Percentiles rank a stretch among this genome's conserved stretches.
phyloP scores from a whole-genome alignment of 1,140 invertebrate genomes.

The Drosophila sp. region DNA sequence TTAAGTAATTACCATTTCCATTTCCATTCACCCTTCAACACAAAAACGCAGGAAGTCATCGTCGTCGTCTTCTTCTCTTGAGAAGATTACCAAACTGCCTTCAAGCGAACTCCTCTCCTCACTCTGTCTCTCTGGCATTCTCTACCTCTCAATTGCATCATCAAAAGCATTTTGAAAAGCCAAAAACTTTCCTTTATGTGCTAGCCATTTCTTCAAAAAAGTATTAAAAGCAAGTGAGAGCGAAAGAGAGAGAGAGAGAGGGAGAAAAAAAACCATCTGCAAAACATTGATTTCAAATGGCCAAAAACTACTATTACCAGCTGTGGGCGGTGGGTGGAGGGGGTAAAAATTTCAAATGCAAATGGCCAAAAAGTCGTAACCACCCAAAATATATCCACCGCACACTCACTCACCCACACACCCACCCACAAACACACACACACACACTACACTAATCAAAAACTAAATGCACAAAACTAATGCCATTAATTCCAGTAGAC shows the following conservation, averaged over 20 bases:
- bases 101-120: background rate
- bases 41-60: conserved; percentile 12
- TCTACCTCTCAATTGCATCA: conserved; percentile 7
- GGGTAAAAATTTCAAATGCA: conserved; percentile 46
- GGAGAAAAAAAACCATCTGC: conserved; percentile 48
- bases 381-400: conserved; percentile 6
- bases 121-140: background rate
- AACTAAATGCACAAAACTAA: conserved; percentile 81
- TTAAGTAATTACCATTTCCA: conserved; percentile 10
- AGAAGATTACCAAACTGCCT: conserved; percentile 11
- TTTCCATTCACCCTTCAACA: conserved; percentile 10
- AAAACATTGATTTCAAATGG: conserved; percentile 44
- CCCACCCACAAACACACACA: conserved; percentile 24
- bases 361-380: conserved; percentile 36
- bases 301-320: conserved; percentile 35
- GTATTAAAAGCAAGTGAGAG: conserved; percentile 1
- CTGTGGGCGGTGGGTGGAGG: background rate
- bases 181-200: conserved; percentile 17
- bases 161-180: conserved; percentile 15
- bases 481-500: conserved; percentile 81
- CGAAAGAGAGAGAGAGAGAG: background rate
- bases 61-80: conserved; percentile 11
- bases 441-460: conserved; percentile 63
- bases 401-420: conserved; percentile 8
- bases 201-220: conserved; percentile 14